Percentiles rank a stretch among this genome's conserved stretches.
Evolutionary conservation across 2,888 invertebrate genomes (phyloP).

Genomic region (Rhingia rostrata): DNA sequence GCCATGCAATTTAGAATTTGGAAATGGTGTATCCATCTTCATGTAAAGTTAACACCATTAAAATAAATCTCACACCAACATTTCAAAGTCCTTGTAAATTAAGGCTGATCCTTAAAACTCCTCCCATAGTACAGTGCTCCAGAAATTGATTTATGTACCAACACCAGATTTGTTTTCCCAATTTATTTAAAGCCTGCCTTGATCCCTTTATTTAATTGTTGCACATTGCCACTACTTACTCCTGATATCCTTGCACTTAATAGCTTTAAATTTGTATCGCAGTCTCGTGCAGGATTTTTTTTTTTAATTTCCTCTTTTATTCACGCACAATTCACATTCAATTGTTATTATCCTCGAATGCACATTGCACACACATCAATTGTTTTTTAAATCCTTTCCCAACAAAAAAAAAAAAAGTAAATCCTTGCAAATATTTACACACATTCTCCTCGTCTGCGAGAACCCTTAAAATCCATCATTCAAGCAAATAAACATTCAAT

Average conservation of each 20-base stretch:
- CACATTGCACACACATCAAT: conserved; percentile 45
- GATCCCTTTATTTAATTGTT: background rate
- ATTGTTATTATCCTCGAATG: conserved; percentile 67
- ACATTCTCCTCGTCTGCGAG: conserved; percentile 24
- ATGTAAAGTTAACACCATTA: too few species aligned
- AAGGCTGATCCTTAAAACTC: too few species aligned
- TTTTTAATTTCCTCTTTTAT: conserved; percentile 24
- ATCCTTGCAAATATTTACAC: conserved; percentile 69
- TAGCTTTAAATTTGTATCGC: background rate
- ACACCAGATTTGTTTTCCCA: too few species aligned
- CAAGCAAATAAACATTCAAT: conserved; percentile 74
- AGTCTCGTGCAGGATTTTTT: background rate
- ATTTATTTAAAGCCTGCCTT: too few species aligned
- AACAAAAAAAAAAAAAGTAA: conserved; percentile 16
- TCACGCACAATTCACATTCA: conserved; percentile 64
- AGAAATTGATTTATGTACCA: too few species aligned
- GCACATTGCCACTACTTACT: background rate
- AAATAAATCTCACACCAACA: too few species aligned
- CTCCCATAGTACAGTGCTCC: too few species aligned
- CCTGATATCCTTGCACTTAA: background rate
- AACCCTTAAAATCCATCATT: conserved; percentile 66
- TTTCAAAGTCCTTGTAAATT: too few species aligned
- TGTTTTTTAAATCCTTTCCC: conserved; percentile 37
- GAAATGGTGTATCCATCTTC: too few species aligned
- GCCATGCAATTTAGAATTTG: too few species aligned